phyloP scores from a whole-genome alignment of 2,113 vertebrate species.

The Phylloscopus trochilus region DNA sequence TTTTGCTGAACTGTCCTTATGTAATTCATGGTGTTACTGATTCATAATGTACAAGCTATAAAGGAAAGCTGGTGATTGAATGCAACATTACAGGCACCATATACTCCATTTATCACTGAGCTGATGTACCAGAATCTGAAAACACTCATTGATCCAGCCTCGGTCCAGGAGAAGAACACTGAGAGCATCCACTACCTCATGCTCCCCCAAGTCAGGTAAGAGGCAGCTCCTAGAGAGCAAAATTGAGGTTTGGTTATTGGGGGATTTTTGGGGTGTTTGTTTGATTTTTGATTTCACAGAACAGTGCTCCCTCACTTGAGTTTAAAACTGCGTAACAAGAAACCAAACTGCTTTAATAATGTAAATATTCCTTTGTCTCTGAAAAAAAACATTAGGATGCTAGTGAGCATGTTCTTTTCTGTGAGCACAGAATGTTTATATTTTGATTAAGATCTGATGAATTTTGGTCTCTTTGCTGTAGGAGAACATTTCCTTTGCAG shows the following conservation, averaged over 20 bases:
- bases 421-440: not conserved
- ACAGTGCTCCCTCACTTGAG: not conserved
- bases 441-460: not conserved
- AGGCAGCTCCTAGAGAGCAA: not conserved
- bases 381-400: not conserved
- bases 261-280: not conserved
- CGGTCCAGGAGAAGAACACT: constrained; percentile 86
- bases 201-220: constrained; percentile 90
- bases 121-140: constrained; percentile 97
- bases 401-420: not conserved
- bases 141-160: constrained; percentile 84
- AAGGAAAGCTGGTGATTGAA: not conserved
- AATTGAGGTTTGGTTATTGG: not conserved
- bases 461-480: not conserved
- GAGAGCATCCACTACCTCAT: constrained; percentile 97
- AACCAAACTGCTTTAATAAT: not conserved
- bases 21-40: not conserved
- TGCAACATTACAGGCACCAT: constrained; percentile 85
- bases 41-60: not conserved
- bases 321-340: not conserved
- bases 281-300: not conserved
- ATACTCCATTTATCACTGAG: constrained; percentile 97
- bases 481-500: not conserved
- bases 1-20: not conserved
- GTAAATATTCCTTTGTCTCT: not conserved